phyloP scores from a whole-genome alignment of 1,140 invertebrate genomes.

The Cydia amplana region DNA sequence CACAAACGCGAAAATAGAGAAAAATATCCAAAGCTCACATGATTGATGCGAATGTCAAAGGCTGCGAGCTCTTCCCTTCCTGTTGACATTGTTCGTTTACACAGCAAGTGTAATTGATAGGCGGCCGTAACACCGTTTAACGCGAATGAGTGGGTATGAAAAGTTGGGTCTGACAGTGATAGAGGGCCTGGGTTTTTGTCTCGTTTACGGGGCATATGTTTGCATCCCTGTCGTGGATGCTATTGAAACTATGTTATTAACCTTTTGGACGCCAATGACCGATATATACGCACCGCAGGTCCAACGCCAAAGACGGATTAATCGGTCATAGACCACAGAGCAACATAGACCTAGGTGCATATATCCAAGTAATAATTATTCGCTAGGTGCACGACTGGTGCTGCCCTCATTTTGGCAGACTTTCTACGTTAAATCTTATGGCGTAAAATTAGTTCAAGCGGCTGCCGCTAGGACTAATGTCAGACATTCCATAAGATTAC shows the following conservation, averaged over 20 bases:
- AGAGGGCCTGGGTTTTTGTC: slow-evolving; percentile 31
- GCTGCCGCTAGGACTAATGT: no score
- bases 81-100: slow-evolving; percentile 32
- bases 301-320: no score
- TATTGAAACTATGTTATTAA: not conserved
- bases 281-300: no score
- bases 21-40: slow-evolving; percentile 30
- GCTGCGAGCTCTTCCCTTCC: slow-evolving; percentile 30
- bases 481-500: no score
- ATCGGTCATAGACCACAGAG: no score
- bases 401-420: no score
- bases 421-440: no score
- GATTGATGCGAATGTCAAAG: slow-evolving; percentile 30
- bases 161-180: slow-evolving; percentile 30
- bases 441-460: no score
- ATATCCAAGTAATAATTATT: no score
- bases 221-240: not conserved
- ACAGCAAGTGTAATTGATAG: slow-evolving; percentile 34
- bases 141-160: slow-evolving; percentile 30
- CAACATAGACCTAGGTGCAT: no score
- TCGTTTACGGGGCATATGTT: slow-evolving; percentile 10
- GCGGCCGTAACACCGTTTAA: slow-evolving; percentile 25
- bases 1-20: slow-evolving; percentile 24
- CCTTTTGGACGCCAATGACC: no score
- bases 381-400: no score